These are phyloP conservation scores for Bubo bubo DNA, from an alignment of 2,113 vertebrate species.

Conservation along the genomic window DNA sequence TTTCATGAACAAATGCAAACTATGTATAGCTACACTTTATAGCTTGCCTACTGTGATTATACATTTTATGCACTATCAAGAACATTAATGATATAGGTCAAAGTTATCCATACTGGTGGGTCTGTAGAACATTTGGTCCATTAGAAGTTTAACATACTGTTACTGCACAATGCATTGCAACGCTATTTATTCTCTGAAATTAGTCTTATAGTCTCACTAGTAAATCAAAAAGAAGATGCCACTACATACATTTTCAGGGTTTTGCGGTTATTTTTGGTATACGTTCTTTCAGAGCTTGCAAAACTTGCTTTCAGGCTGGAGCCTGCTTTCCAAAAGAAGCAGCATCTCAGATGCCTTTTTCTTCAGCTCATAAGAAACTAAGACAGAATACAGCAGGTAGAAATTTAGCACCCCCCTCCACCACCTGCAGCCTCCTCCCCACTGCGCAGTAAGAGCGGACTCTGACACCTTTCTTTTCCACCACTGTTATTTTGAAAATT, in stretches of 20 bases:
- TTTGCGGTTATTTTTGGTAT: conserved; percentile 66
- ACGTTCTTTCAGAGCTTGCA: conserved; percentile 52
- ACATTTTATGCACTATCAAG: conserved; percentile 50
- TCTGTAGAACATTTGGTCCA: conserved; percentile 58
- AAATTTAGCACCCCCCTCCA: background rate
- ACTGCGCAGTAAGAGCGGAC: background rate
- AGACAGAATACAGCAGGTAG: background rate
- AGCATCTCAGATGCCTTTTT: conserved; percentile 28
- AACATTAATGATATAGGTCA: conserved; percentile 49
- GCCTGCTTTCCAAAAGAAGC: conserved; percentile 22
- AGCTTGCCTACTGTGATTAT: conserved; percentile 54
- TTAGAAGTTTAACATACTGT: conserved; percentile 61
- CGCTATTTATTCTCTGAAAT: conserved; percentile 27
- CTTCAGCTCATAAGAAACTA: conserved; percentile 18
- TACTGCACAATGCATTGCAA: conserved; percentile 55
- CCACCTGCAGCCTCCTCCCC: background rate
- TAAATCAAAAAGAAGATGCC: conserved; percentile 50
- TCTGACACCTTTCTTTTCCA: conserved; percentile 21
- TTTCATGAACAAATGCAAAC: background rate
- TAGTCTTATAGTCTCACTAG: conserved; percentile 46
- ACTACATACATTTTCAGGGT: conserved; percentile 44
- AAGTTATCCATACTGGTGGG: conserved; percentile 1
- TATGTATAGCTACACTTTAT: conserved; percentile 41
- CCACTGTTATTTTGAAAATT: conserved; percentile 21
- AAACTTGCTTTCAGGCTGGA: conserved; percentile 59